phyloP scores from a whole-genome alignment of 2,797 vertebrate species.

The Danio choprae region DNA sequence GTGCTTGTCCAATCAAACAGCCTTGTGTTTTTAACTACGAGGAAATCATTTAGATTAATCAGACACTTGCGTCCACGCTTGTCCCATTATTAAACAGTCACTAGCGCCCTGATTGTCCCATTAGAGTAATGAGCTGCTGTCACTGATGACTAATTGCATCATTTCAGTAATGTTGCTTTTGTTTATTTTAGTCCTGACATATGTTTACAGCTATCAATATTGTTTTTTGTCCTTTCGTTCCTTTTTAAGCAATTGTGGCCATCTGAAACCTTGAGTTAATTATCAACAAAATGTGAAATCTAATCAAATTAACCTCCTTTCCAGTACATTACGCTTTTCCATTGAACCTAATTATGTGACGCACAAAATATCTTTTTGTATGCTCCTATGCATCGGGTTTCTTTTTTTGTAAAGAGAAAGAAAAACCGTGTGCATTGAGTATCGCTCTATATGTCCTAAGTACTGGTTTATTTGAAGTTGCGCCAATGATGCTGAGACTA shows the following conservation, averaged over 20 bases:
- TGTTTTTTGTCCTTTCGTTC: constrained; percentile 27
- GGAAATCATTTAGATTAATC: constrained; percentile 52
- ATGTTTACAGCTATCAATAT: constrained; percentile 58
- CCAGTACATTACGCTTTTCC: constrained; percentile 78
- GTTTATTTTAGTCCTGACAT: constrained; percentile 72
- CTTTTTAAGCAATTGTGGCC: constrained; percentile 50
- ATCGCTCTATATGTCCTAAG: constrained; percentile 13
- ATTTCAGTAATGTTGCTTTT: constrained; percentile 75
- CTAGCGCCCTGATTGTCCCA: constrained; percentile 73
- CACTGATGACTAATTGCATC: constrained; percentile 80
- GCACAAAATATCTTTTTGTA: constrained; percentile 28
- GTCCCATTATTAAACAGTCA: constrained; percentile 43
- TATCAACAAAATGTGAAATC: constrained; percentile 76
- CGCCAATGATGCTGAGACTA: constrained; percentile 65
- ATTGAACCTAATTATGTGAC: constrained; percentile 65
- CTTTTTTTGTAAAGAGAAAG: neutral
- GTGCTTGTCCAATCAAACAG: constrained; percentile 36
- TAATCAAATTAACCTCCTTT: constrained; percentile 81
- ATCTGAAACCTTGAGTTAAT: constrained; percentile 77
- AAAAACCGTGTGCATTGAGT: constrained; percentile 4
- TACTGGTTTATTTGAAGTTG: constrained; percentile 47
- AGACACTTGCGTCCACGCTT: constrained; percentile 58
- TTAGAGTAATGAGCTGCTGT: constrained; percentile 77
- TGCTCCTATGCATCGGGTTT: constrained; percentile 17
- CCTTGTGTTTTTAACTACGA: constrained; percentile 30